These are phyloP conservation scores for Dicyrtoma fusca DNA, from an alignment of 2,888 invertebrate genomes.

Conservation along the genomic window DNA sequence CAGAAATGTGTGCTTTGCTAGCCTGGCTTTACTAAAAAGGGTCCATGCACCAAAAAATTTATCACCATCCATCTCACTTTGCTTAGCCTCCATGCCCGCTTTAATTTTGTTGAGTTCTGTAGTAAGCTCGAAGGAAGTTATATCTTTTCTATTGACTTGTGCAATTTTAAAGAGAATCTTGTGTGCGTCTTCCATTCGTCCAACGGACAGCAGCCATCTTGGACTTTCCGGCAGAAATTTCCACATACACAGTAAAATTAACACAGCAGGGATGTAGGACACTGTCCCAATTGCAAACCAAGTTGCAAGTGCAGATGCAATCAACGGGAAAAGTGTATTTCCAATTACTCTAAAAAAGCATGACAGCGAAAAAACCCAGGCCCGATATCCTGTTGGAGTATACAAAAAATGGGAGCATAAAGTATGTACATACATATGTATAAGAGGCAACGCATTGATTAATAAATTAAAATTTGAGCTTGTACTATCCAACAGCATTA, in stretches of 20 bases:
- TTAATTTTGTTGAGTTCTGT: slow-evolving; percentile 11
- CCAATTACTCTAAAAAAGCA: slow-evolving; percentile 30
- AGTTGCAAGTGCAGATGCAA: slow-evolving; percentile 10
- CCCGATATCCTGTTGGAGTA: slow-evolving; percentile 15
- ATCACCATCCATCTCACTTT: neutral
- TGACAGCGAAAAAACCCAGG: slow-evolving; percentile 29
- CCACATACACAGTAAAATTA: slow-evolving; percentile 14
- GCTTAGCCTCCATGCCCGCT: neutral
- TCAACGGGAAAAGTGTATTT: slow-evolving; percentile 21
- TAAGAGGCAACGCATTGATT: no score
- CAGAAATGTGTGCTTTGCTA: slow-evolving; percentile 29
- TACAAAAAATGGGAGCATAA: neutral
- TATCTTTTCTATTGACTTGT: slow-evolving; percentile 9
- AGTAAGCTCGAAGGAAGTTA: slow-evolving; percentile 1
- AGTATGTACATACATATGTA: no score
- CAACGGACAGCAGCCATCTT: slow-evolving; percentile 27
- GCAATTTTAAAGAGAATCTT: slow-evolving; percentile 9
- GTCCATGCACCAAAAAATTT: slow-evolving; percentile 16
- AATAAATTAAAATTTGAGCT: no score
- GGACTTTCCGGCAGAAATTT: slow-evolving; percentile 29
- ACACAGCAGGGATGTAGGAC: slow-evolving; percentile 16
- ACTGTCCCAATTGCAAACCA: slow-evolving; percentile 32
- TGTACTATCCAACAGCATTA: no score
- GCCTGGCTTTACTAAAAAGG: slow-evolving; percentile 17
- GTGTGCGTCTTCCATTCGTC: slow-evolving; percentile 19